Conservation (phyloP, 2,797 vertebrate species). For the Helostoma temminkii region DNA sequence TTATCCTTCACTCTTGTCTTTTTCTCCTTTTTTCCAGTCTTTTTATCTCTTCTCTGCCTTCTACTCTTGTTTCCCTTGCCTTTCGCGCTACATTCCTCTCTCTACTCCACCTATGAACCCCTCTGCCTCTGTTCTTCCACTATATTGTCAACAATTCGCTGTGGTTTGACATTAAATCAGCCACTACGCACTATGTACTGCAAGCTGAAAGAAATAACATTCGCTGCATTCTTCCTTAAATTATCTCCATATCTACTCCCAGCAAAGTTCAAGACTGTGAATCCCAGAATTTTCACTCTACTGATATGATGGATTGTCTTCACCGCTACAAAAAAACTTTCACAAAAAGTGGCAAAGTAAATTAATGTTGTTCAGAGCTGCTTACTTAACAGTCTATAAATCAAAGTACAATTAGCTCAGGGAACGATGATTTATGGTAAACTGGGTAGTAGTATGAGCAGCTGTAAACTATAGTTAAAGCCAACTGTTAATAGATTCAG, state of each 20-base stretch:
- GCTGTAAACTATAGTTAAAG: conserved; percentile 5
- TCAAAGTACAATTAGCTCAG: conserved; percentile 32
- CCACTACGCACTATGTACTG: conserved; percentile 42
- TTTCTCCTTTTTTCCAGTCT: conserved; percentile 2
- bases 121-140: conserved; percentile 36
- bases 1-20: conserved; percentile 18
- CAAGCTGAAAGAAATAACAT: conserved; percentile 54
- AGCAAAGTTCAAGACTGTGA: conserved; percentile 20
- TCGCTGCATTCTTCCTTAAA: conserved; percentile 61
- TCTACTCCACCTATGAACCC: conserved; percentile 23
- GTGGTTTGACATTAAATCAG: conserved; percentile 59
- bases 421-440: conserved; percentile 8
- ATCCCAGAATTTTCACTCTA: conserved; percentile 17
- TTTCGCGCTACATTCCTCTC: conserved; percentile 45
- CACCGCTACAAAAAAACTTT: not conserved
- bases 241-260: conserved; percentile 13
- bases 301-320: conserved; percentile 16
- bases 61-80: not conserved
- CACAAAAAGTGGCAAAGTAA: conserved; percentile 28
- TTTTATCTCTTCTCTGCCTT: not conserved
- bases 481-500: no score
- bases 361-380: conserved; percentile 10
- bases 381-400: conserved; percentile 27
- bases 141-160: conserved; percentile 46
- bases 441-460: conserved; percentile 6